Evolutionary conservation across 2,888 invertebrate species (phyloP), one percentile per base, ranked within the genome.

Genomic region (Sisyra terminalis): DNA sequence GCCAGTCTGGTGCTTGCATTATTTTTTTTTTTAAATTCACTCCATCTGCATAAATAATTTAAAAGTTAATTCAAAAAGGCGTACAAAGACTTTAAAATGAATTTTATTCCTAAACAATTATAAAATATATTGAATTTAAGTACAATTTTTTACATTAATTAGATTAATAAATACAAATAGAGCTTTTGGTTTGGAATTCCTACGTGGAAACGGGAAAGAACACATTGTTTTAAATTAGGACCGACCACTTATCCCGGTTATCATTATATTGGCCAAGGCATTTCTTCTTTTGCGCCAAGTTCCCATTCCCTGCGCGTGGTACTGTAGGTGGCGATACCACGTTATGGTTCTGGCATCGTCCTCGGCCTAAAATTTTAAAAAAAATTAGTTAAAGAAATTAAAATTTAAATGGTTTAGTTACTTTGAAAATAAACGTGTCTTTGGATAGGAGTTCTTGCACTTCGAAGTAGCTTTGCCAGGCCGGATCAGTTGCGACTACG

Each of bases 241-340:
- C 47, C 64, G 50, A 43, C 62, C 52, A 35, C 64, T 63, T 79
- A 80, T 80, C 40, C 87, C 86, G 59, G 87, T 89, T 56, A 93
- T 90, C 90, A 94, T 93, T 51, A 94, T 93, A 58, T 94, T 93
- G n/a, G 93, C 90, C 53, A 94, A 68, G 5, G 92, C 94, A 56
- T 89, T 90, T 30, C 94, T 73, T 48, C 93, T 70, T 59, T 84
- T 81, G 42, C 93, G 73, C 94, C 94, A 94, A 6, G 85, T 78
- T 45, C 93, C 93, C 51, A 93, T 79, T 45, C 90, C 87, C 58
- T 88, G 86, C 16, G 89, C 85, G 60, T 92, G 89, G 56, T 82
- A 85, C 59, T 92, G 89, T 42, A 94, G 65, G 54, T 87, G 85
- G 14, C 82, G 75, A 61, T 89, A 86, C 93, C 94, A 94, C 24